phyloP scores from a whole-genome alignment of 2,797 vertebrate species.

The Lacerta viridis region DNA sequence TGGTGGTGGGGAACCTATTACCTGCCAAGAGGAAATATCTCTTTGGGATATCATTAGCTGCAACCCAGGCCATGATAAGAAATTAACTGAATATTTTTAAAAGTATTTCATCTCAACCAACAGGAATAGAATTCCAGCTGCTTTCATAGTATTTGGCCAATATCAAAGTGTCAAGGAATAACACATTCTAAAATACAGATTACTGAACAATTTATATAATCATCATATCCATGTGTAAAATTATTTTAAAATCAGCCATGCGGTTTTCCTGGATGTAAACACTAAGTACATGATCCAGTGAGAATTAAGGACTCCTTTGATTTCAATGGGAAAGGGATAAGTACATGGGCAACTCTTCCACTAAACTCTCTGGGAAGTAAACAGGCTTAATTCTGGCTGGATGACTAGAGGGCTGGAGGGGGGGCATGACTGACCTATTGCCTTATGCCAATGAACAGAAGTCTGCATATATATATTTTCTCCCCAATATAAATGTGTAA shows the following conservation, averaged over 20 bases:
- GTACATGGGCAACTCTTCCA: neutral
- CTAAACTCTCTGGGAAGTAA: neutral
- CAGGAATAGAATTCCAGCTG: neutral
- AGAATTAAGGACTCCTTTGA: neutral
- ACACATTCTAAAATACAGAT: neutral
- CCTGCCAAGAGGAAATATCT: conserved; percentile 13
- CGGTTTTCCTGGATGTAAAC: neutral
- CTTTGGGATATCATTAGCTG: neutral
- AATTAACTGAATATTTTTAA: conserved; percentile 4
- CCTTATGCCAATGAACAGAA: neutral
- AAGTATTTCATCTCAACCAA: neutral
- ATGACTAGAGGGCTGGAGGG: neutral
- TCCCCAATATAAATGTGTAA: conserved; percentile 10
- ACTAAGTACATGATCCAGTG: neutral
- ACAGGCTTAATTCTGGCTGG: neutral
- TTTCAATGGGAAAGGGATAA: neutral
- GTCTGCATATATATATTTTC: neutral
- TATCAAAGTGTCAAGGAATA: neutral
- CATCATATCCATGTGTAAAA: neutral
- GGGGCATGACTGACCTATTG: neutral
- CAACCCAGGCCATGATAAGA: neutral
- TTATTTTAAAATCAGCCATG: neutral
- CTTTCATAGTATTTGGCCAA: neutral
- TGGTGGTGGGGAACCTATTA: neutral
- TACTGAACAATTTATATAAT: neutral